Evolutionary conservation across 2,888 invertebrate species (phyloP).

Genomic region (Drosophila helvetica): DNA sequence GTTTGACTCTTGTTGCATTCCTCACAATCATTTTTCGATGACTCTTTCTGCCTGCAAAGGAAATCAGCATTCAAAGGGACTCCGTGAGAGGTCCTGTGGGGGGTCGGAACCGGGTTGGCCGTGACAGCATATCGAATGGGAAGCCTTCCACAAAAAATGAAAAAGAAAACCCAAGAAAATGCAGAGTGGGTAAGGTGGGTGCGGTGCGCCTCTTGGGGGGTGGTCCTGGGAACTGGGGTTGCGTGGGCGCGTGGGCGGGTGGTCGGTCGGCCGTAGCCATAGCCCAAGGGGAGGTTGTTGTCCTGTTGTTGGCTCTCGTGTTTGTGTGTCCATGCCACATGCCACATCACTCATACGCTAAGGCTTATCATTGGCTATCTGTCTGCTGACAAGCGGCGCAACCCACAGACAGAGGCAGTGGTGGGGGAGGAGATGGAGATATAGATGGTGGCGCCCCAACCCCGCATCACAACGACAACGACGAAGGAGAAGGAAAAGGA

Average conservation of each 20-base stretch:
- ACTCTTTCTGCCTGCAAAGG: not conserved
- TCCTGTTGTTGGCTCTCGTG: slow-evolving; percentile 45
- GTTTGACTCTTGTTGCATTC: not conserved
- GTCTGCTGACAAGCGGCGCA: slow-evolving; percentile 72
- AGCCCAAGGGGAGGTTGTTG: slow-evolving; percentile 40
- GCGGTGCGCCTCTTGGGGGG: not conserved
- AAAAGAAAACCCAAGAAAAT: not conserved
- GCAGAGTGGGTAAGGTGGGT: not conserved
- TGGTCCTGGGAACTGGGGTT: not conserved
- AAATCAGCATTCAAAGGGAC: not conserved
- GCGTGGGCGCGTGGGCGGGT: slow-evolving; percentile 10
- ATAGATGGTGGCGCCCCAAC: not conserved
- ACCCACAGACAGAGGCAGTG: slow-evolving; percentile 28
- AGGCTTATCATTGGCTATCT: slow-evolving; percentile 79
- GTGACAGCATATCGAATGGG: slow-evolving; percentile 36
- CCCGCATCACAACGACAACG: not conserved
- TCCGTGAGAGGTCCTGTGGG: not conserved
- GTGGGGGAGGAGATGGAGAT: not conserved
- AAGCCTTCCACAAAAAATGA: slow-evolving; percentile 33
- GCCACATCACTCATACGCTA: slow-evolving; percentile 75
- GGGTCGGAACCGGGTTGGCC: slow-evolving; percentile 20
- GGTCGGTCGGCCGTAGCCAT: not conserved
- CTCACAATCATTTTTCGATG: not conserved
- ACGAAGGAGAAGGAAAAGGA: not conserved
- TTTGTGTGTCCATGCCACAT: slow-evolving; percentile 57